Evolutionary conservation across 37 sponge, comb jelly and placozoan species (phyloP).

Genomic region (Amphimedon queenslandica): DNA sequence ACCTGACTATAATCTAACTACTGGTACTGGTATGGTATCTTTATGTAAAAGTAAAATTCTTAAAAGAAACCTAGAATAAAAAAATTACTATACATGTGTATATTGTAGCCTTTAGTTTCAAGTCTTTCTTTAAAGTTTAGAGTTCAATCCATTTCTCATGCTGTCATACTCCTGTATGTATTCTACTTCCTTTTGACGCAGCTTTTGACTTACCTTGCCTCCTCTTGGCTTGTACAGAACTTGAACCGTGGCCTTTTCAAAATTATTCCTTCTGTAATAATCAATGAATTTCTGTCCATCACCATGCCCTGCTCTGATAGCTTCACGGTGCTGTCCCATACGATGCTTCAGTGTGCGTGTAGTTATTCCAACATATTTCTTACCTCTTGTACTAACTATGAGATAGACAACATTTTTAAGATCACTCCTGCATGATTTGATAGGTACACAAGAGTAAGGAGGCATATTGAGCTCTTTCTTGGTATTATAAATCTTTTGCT

Average conservation of each 20-base stretch:
- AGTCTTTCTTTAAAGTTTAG: background rate
- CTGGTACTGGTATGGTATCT: too few relatives aligned
- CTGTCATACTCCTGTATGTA: background rate
- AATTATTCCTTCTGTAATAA: background rate
- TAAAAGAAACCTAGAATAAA: too few relatives aligned
- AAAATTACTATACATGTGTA: too few relatives aligned
- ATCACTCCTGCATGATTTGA: too few relatives aligned
- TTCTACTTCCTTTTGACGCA: background rate
- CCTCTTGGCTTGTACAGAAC: background rate
- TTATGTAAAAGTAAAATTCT: too few relatives aligned
- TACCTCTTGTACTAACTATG: background rate
- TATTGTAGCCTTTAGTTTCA: too few relatives aligned
- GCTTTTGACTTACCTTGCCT: background rate
- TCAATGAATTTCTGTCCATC: background rate
- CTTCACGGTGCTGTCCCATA: background rate
- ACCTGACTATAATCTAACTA: too few relatives aligned
- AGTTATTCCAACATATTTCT: background rate
- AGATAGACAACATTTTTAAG: background rate
- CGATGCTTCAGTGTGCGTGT: background rate
- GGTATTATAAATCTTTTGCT: too few relatives aligned
- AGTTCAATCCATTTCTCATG: background rate
- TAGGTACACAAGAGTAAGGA: too few relatives aligned
- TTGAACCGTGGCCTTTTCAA: background rate
- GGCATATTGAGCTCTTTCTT: too few relatives aligned
- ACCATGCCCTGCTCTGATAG: background rate